phyloP scores from a whole-genome alignment of 2,888 invertebrate species.

The Meghimatium bilineatum region DNA sequence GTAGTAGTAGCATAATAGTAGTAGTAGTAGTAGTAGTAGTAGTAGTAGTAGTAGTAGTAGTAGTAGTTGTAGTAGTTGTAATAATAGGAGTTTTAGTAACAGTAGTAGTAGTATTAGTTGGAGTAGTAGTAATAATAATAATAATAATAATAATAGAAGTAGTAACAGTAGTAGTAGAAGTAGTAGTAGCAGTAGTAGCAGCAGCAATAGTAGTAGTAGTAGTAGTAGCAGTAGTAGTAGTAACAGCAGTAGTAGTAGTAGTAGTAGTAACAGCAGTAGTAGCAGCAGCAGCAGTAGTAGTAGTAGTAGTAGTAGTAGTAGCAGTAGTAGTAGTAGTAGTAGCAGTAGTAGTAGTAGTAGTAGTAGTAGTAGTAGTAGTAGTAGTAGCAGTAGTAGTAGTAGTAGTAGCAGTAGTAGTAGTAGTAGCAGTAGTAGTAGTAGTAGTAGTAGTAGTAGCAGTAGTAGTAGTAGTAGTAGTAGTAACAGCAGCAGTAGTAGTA shows the following conservation, averaged over 20 bases:
- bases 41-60: too few species aligned
- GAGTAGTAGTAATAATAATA: too few species aligned
- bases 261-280: conserved; percentile 32
- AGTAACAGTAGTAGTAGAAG: neutral
- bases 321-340: neutral
- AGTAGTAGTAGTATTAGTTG: too few species aligned
- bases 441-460: conserved; percentile 22
- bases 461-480: conserved; percentile 19
- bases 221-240: conserved; percentile 31
- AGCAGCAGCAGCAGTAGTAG: conserved; percentile 16
- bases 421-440: conserved; percentile 10
- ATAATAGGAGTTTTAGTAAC: too few species aligned
- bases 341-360: neutral
- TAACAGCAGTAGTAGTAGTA: conserved; percentile 26
- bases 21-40: too few species aligned
- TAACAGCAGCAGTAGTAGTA: conserved; percentile 17
- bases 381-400: conserved; percentile 12
- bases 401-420: conserved; percentile 23
- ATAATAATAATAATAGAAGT: neutral
- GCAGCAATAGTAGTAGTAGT: conserved; percentile 10
- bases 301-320: conserved; percentile 1
- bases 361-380: neutral
- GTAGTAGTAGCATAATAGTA: too few species aligned
- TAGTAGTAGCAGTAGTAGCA: conserved; percentile 4
- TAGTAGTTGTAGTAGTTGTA: too few species aligned